Percentiles rank a stretch among this genome's conserved stretches.
These are phyloP conservation scores for Pangasius macronema DNA, from an alignment of 2,797 vertebrate genomes.

Conservation along the genomic window DNA sequence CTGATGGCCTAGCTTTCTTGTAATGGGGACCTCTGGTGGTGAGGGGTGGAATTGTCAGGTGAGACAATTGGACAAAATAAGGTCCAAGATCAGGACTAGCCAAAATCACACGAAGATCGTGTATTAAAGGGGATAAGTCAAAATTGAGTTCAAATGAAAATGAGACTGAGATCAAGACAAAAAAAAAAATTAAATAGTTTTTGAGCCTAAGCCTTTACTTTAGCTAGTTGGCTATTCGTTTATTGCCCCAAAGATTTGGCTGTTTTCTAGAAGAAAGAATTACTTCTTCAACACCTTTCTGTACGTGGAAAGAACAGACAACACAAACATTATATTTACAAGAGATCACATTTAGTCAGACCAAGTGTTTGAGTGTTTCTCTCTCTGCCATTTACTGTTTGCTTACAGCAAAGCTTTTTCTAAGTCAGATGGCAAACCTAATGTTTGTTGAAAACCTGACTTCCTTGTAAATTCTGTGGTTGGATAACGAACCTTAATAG, in stretches of 20 bases:
- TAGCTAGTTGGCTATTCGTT: neutral
- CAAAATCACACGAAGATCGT: neutral
- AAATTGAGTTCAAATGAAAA: neutral
- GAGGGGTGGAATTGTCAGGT: too few species aligned
- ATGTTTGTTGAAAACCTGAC: neutral
- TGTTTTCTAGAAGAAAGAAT: neutral
- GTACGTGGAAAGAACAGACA: neutral
- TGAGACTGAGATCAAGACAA: neutral
- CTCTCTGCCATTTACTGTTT: neutral
- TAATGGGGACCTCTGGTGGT: neutral
- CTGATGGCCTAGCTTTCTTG: too few species aligned
- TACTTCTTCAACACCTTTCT: neutral
- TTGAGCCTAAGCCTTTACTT: neutral
- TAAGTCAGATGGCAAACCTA: neutral
- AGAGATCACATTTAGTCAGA: neutral
- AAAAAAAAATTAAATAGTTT: neutral
- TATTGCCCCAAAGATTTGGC: too few species aligned
- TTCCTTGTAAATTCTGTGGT: neutral
- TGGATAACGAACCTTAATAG: neutral
- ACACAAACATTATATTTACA: neutral
- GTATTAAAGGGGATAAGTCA: neutral
- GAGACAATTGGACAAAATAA: neutral
- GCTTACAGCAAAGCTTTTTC: neutral
- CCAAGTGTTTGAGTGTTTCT: neutral
- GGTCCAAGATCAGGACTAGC: neutral